Conservation (phyloP, 2,113 vertebrate genomes). For the Gorsachius goisagi region DNA sequence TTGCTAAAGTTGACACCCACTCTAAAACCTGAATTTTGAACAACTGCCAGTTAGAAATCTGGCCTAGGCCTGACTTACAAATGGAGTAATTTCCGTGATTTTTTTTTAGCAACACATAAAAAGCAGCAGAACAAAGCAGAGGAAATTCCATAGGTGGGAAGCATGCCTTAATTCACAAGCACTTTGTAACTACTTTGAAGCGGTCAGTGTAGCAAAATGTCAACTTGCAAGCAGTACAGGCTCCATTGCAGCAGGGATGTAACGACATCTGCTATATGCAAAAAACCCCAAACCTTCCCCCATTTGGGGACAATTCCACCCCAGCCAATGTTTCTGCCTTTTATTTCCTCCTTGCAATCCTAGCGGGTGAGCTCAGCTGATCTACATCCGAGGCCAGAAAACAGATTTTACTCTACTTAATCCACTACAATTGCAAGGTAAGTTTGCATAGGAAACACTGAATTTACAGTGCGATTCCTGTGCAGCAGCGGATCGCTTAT, state of each 20-base stretch:
- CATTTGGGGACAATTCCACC: neutral
- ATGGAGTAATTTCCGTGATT: neutral
- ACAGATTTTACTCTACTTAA: neutral
- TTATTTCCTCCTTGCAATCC: neutral
- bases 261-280: neutral
- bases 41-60: neutral
- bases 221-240: neutral
- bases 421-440: neutral
- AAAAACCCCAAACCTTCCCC: neutral
- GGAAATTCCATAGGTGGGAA: neutral
- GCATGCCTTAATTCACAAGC: slow-evolving; percentile 39
- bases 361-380: neutral
- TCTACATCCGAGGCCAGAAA: neutral
- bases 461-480: neutral
- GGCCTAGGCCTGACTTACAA: neutral
- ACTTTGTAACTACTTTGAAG: neutral
- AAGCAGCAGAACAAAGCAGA: slow-evolving; percentile 42
- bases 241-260: slow-evolving; percentile 38
- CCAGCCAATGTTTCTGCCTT: neutral
- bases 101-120: neutral
- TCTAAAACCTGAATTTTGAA: neutral
- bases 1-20: neutral
- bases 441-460: neutral
- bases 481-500: neutral
- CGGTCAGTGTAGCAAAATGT: neutral